Percentiles rank a stretch among this genome's conserved stretches.
Conservation (phyloP, 2,888 invertebrate species). For the Platypus cylindrus region DNA sequence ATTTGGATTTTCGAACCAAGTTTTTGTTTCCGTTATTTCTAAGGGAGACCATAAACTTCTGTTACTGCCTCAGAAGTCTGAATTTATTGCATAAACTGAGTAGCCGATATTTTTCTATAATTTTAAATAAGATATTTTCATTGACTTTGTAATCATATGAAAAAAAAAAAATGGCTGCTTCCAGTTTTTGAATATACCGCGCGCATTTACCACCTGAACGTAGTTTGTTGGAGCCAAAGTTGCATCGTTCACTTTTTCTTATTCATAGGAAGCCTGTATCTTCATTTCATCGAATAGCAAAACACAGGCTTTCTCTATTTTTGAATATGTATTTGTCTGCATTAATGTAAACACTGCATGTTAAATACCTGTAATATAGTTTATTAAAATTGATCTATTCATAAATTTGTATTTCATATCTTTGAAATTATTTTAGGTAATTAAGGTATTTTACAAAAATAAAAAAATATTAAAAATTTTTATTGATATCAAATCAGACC, state of each 20-base stretch:
- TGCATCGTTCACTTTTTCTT: constrained; percentile 16
- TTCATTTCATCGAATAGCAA: constrained; percentile 20
- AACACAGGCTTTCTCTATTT: constrained; percentile 14
- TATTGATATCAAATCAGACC: too few relatives aligned
- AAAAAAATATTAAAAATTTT: too few relatives aligned
- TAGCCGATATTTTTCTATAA: constrained; percentile 16
- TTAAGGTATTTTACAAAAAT: too few relatives aligned
- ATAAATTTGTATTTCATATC: too few relatives aligned
- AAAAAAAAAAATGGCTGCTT: constrained; percentile 22
- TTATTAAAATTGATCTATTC: too few relatives aligned
- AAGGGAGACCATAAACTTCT: constrained; percentile 12
- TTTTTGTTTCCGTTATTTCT: constrained; percentile 12
- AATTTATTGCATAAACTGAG: constrained; percentile 19
- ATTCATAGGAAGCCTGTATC: constrained; percentile 14
- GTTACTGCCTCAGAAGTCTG: constrained; percentile 17
- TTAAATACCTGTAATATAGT: constrained; percentile 4
- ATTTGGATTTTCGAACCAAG: constrained; percentile 13
- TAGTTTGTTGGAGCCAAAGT: constrained; percentile 15
- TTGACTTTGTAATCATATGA: constrained; percentile 18
- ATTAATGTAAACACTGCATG: constrained; percentile 1
- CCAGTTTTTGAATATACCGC: constrained; percentile 19
- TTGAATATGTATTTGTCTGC: background rate
- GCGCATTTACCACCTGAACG: constrained; percentile 20
- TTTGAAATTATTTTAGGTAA: too few relatives aligned
- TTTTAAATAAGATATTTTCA: constrained; percentile 10